Evolutionary conservation across 2,888 invertebrate genomes (phyloP), one percentile per base, ranked within the genome.

Genomic region (Fragum fragum): DNA sequence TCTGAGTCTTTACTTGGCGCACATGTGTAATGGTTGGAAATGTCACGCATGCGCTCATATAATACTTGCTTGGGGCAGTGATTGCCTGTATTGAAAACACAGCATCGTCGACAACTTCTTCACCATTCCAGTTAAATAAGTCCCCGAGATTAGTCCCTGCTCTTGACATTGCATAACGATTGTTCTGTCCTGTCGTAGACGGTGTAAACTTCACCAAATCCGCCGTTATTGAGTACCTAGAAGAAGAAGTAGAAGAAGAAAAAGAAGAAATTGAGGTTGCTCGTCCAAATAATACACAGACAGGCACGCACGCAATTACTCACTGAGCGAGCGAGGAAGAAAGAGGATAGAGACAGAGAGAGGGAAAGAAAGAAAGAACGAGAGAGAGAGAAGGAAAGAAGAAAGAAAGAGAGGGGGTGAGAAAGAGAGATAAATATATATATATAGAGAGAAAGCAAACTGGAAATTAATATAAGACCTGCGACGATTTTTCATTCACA

Each of bases 61-160:
- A 3, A 21, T 36, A 73, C 80, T 79, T 61, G 81, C 85, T 81
- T 32, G 69, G 36, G 26, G 76, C 18, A 0, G 79, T 76, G 16
- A 32, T 39, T 14, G 76, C 71, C 42, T 85, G 73, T 21, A 85
- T 73, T 1, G 47, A 28, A 55, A 79, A 85, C 39, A 52, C 21
- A 1, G 32, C 29, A 7, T 42, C 79, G 18, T 16, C 18, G 26
- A 74, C 55, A 1, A 73, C 79, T 28, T 32, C 32, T 5, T 52
- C 73, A 7, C 23, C 9, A 39, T 76, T 73, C 85, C 85, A 85
- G 14, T 39, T 32, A 23, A 73, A 52, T 2, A 81, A 79, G 5
- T 36, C 63, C 11, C 73, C 78, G 1, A 69, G 39, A 23, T n/a
- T 42, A 16, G 66, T 1, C 42, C 53, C 21, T 57, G 29, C 23